Evolutionary conservation across 2,797 vertebrate genomes (phyloP).

Genomic region (Apogon talboti): DNA sequence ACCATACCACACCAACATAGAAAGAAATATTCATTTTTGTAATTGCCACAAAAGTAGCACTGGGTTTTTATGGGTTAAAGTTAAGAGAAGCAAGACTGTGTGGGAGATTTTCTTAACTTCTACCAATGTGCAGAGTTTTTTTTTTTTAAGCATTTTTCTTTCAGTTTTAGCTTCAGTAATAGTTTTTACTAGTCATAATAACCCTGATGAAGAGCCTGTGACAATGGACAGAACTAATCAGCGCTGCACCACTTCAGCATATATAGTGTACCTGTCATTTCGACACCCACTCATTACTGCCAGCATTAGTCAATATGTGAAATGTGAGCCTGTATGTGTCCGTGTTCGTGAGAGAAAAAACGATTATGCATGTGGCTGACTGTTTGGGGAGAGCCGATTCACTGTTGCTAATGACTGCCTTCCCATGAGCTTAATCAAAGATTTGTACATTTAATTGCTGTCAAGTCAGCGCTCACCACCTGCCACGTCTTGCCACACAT

Average conservation of each 20-base stretch:
- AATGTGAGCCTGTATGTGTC: conserved; percentile 29
- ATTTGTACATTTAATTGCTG: conserved; percentile 96
- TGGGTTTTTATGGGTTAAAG: too few species aligned
- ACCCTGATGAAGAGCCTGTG: too few species aligned
- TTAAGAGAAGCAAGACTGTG: too few species aligned
- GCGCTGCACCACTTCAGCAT: not conserved
- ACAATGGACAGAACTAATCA: too few species aligned
- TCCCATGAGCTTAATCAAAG: conserved; percentile 93
- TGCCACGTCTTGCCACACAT: conserved; percentile 89
- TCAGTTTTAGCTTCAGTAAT: too few species aligned
- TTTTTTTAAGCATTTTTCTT: too few species aligned
- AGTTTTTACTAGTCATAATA: too few species aligned
- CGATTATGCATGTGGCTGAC: conserved; percentile 29
- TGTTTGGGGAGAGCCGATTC: conserved; percentile 81
- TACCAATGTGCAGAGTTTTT: too few species aligned
- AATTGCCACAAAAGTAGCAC: too few species aligned
- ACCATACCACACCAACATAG: too few species aligned
- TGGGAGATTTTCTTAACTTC: too few species aligned
- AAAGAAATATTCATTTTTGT: too few species aligned
- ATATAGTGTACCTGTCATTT: conserved; percentile 9
- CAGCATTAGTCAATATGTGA: conserved; percentile 32
- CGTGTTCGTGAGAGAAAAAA: conserved; percentile 15
- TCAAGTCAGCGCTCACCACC: conserved; percentile 93
- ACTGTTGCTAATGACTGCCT: conserved; percentile 89
- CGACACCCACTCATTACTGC: conserved; percentile 15